Evolutionary conservation across 2,888 invertebrate species (phyloP).

Genomic region (Tetragonisca angustula): DNA sequence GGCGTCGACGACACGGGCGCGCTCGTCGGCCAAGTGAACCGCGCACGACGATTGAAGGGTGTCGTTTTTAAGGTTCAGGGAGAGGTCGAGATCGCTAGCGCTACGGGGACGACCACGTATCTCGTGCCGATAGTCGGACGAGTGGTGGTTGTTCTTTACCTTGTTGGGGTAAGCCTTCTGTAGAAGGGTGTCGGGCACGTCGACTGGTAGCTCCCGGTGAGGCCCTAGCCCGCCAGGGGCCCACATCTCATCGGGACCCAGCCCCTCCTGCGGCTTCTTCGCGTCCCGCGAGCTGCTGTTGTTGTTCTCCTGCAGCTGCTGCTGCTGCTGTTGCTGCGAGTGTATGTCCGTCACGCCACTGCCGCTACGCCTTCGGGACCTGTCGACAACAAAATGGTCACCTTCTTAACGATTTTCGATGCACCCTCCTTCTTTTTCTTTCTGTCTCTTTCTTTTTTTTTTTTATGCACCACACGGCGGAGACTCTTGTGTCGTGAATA

Average conservation of each 20-base stretch:
- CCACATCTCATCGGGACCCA: constrained; percentile 85
- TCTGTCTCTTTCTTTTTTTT: neutral
- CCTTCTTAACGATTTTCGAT: constrained; percentile 52
- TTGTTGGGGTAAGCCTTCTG: constrained; percentile 84
- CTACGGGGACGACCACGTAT: constrained; percentile 77
- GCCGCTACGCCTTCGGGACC: constrained; percentile 92
- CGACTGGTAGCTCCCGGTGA: constrained; percentile 99
- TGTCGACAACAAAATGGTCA: constrained; percentile 83
- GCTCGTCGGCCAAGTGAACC: constrained; percentile 82
- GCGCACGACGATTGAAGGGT: constrained; percentile 58
- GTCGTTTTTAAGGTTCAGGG: constrained; percentile 77
- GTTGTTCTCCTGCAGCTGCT: constrained; percentile 84
- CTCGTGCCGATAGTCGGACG: constrained; percentile 71
- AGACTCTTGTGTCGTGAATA: constrained; percentile 4
- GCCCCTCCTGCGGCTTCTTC: constrained; percentile 80
- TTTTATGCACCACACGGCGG: neutral
- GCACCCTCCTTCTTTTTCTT: neutral
- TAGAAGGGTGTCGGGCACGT: constrained; percentile 93
- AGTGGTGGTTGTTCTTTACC: constrained; percentile 79
- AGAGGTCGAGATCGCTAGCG: constrained; percentile 80
- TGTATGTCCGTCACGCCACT: constrained; percentile 93
- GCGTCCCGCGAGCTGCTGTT: constrained; percentile 81
- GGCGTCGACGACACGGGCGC: constrained; percentile 70
- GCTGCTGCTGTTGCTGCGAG: constrained; percentile 88
- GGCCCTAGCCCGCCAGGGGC: constrained; percentile 87